Conservation (phyloP, 2,113 vertebrate genomes). For the Lophochroa leadbeateri region DNA sequence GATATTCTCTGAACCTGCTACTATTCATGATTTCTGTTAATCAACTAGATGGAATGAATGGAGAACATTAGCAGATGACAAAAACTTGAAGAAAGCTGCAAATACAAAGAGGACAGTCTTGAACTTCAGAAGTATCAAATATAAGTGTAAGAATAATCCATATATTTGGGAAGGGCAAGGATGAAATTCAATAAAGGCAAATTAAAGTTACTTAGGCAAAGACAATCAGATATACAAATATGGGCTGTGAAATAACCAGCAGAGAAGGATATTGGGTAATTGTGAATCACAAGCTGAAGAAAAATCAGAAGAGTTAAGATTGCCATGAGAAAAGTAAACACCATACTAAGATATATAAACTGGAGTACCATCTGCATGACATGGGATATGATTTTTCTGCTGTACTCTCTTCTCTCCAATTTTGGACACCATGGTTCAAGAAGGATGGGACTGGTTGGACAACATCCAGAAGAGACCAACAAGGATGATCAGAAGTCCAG, state of each 20-base stretch:
- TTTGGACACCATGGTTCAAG: constrained; percentile 2
- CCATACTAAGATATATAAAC: background rate
- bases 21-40: background rate
- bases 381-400: background rate
- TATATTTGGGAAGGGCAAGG: background rate
- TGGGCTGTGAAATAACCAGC: background rate
- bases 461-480: background rate
- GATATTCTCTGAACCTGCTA: background rate
- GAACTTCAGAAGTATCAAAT: background rate
- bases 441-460: background rate
- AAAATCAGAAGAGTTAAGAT: background rate
- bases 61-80: background rate
- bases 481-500: constrained; percentile 3
- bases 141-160: background rate
- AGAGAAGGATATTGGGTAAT: background rate
- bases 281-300: background rate
- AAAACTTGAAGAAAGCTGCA: background rate
- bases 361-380: background rate
- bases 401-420: background rate
- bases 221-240: background rate
- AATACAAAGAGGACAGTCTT: background rate
- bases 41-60: background rate
- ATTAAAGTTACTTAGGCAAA: constrained; percentile 3
- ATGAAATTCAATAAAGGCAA: background rate
- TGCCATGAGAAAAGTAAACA: constrained; percentile 1